phyloP scores from a whole-genome alignment of 2,888 invertebrate genomes.

The Rhagium mordax region DNA sequence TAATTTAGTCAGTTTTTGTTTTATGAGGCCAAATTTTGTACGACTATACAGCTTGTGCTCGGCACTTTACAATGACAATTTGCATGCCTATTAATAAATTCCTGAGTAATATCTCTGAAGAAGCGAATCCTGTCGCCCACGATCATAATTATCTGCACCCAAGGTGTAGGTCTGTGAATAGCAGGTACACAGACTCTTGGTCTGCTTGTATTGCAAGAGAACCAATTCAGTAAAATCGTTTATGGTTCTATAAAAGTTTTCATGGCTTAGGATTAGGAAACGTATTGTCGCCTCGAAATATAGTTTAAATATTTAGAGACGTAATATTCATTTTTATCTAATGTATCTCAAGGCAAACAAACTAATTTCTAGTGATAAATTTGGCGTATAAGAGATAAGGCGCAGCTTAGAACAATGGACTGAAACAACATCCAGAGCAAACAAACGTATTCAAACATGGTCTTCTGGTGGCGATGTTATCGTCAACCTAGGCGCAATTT shows the following conservation, averaged over 20 bases:
- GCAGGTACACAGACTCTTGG: too few species aligned
- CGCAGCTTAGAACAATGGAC: not conserved
- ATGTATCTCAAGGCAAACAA: not conserved
- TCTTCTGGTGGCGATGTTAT: conserved; percentile 27
- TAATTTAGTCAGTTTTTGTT: too few species aligned
- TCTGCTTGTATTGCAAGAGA: too few species aligned
- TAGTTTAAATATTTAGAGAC: not conserved
- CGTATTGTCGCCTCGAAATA: too few species aligned
- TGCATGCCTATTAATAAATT: not conserved
- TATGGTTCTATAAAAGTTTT: too few species aligned
- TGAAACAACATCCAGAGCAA: not conserved
- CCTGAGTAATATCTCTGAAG: not conserved
- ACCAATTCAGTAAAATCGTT: too few species aligned
- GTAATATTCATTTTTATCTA: too few species aligned
- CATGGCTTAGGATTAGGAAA: too few species aligned
- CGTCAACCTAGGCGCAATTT: conserved; percentile 29
- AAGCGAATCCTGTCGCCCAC: not conserved
- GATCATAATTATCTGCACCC: not conserved
- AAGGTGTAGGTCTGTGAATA: not conserved
- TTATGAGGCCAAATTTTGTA: too few species aligned
- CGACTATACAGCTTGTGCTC: too few species aligned
- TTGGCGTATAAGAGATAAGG: not conserved
- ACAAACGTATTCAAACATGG: conserved; percentile 2
- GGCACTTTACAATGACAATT: too few species aligned
- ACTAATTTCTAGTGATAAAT: not conserved